These are phyloP conservation scores for Acanthis flammea DNA, from an alignment of 2,797 vertebrate genomes.

Conservation along the genomic window DNA sequence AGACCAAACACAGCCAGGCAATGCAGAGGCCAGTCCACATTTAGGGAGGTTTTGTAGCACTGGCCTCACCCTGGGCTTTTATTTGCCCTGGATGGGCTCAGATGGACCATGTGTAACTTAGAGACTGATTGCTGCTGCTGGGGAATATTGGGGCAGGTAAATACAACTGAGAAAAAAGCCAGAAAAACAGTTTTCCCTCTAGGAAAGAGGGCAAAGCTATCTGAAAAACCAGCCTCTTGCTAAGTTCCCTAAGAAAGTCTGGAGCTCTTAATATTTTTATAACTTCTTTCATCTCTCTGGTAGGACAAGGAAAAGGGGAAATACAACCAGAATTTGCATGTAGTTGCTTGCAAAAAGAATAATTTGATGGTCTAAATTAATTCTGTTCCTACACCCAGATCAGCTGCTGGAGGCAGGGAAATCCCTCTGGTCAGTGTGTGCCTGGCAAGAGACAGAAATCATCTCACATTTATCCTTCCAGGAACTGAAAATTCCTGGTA, in stretches of 20 bases:
- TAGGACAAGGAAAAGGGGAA: neutral
- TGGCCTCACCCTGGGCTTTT: neutral
- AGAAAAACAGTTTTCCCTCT: neutral
- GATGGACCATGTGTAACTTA: no score
- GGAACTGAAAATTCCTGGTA: neutral
- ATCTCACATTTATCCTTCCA: neutral
- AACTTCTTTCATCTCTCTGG: neutral
- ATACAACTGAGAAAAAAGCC: neutral
- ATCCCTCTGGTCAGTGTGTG: neutral
- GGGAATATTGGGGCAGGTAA: neutral
- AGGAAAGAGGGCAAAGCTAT: neutral
- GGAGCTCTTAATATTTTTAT: neutral
- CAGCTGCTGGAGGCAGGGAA: neutral
- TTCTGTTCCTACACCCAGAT: neutral
- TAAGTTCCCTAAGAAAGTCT: neutral
- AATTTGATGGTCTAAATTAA: neutral
- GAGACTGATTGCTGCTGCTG: neutral
- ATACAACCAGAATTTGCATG: rapidly evolving
- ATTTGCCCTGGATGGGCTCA: neutral
- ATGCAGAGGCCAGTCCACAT: rapidly evolving
- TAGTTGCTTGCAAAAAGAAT: neutral
- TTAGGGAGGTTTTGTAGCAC: neutral
- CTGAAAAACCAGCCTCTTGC: neutral
- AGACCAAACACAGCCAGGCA: neutral
- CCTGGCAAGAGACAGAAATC: neutral